Conservation (phyloP, 2,888 invertebrate genomes). For the Leptinotarsa haldemani region DNA sequence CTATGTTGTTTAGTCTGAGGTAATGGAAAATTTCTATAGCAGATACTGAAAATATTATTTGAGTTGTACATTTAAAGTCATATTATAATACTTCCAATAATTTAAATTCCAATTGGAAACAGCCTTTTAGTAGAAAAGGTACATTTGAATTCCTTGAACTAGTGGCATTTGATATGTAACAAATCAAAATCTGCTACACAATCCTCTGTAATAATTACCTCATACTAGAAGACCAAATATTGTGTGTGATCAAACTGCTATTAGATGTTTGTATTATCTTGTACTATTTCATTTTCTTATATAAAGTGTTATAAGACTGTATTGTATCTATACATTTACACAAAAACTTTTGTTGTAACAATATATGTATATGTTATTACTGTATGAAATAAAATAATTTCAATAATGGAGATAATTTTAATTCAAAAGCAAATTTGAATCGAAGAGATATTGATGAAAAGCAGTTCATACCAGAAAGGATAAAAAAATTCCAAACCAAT, state of each 20-base stretch:
- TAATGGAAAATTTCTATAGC: too few relatives aligned
- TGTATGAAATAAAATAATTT: constrained; percentile 7
- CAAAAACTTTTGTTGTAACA: constrained; percentile 27
- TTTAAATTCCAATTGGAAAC: too few relatives aligned
- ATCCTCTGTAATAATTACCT: too few relatives aligned
- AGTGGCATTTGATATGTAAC: too few relatives aligned
- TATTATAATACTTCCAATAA: too few relatives aligned
- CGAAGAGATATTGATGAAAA: not conserved
- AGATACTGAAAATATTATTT: too few relatives aligned
- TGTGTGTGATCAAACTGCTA: not conserved
- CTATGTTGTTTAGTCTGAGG: too few relatives aligned
- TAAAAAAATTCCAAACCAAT: constrained; percentile 7
- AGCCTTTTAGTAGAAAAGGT: too few relatives aligned
- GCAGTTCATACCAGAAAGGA: not conserved
- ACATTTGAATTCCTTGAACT: too few relatives aligned
- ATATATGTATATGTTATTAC: constrained; percentile 10
- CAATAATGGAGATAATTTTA: not conserved
- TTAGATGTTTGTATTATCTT: not conserved
- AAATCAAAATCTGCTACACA: too few relatives aligned
- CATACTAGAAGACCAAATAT: not conserved
- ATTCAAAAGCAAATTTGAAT: not conserved
- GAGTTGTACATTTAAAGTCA: too few relatives aligned
- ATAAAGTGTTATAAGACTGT: constrained; percentile 38
- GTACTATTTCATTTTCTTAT: constrained; percentile 8
- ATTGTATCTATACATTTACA: constrained; percentile 24